Evolutionary conservation across 2,797 vertebrate genomes (phyloP).

Genomic region (Paramormyrops hopkinsi): DNA sequence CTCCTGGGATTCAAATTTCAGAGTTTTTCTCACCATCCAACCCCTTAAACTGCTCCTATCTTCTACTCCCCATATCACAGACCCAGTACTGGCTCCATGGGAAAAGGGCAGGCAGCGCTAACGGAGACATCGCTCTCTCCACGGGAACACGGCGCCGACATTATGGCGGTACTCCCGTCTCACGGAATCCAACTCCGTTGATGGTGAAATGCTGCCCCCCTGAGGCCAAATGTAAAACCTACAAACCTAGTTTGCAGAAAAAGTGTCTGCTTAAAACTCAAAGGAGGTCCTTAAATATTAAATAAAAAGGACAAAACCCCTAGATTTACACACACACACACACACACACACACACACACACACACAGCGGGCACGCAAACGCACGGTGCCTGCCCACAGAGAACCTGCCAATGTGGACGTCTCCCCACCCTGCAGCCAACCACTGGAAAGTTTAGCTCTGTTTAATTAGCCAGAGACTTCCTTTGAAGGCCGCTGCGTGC

Average conservation of each 20-base stretch:
- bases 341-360: neutral
- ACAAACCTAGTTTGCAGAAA: neutral
- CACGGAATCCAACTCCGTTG: neutral
- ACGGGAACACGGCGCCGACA: neutral
- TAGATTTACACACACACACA: conserved; percentile 4
- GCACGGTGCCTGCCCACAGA: conserved; percentile 28
- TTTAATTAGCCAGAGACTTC: conserved; percentile 38
- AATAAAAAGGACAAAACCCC: conserved; percentile 31
- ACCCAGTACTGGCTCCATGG: neutral
- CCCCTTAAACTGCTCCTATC: neutral
- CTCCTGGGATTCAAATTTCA: neutral
- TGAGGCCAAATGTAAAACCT: neutral
- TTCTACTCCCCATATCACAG: neutral
- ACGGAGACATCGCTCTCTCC: neutral
- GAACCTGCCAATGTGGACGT: neutral
- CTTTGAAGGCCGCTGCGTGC: conserved; percentile 34
- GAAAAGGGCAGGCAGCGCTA: neutral
- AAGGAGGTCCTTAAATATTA: conserved; percentile 29
- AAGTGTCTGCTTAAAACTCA: neutral
- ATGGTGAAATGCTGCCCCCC: neutral
- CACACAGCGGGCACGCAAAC: neutral
- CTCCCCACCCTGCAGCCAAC: neutral
- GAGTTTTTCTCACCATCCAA: neutral
- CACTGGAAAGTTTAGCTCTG: neutral
- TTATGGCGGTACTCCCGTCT: neutral